phyloP scores from a whole-genome alignment of 2,888 invertebrate genomes.

The Electrophaes corylata region DNA sequence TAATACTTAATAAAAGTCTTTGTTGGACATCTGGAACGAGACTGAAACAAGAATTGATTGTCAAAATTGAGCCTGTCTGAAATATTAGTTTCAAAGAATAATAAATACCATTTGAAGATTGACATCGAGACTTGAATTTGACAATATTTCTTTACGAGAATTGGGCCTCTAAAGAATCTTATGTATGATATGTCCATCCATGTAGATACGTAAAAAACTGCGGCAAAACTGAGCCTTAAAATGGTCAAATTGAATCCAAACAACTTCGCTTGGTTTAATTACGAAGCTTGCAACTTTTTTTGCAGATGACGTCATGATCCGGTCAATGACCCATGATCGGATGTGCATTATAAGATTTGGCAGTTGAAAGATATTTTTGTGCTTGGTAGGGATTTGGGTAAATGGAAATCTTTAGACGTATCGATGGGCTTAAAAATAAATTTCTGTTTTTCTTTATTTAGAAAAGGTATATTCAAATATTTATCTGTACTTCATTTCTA shows the following conservation, averaged over 20 bases:
- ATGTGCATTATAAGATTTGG: slow-evolving; percentile 12
- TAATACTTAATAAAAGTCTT: too few relatives aligned
- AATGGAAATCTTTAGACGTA: not conserved
- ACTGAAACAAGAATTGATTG: too few relatives aligned
- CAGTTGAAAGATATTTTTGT: slow-evolving; percentile 1
- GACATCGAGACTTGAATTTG: not conserved
- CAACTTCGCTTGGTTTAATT: slow-evolving; percentile 7
- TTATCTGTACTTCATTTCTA: not conserved
- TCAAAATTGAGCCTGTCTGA: too few relatives aligned
- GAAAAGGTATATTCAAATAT: not conserved
- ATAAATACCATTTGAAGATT: too few relatives aligned
- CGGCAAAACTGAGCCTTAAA: not conserved
- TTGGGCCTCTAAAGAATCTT: too few relatives aligned
- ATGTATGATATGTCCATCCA: too few relatives aligned
- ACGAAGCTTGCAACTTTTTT: not conserved
- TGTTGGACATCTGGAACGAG: too few relatives aligned
- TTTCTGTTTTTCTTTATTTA: not conserved
- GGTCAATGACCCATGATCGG: slow-evolving; percentile 17
- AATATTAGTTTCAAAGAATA: too few relatives aligned
- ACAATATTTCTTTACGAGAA: too few relatives aligned
- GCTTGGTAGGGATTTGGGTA: slow-evolving; percentile 1
- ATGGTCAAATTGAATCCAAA: not conserved
- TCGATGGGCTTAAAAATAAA: not conserved
- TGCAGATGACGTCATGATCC: slow-evolving; percentile 22
- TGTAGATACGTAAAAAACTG: not conserved